Evolutionary conservation across 1,140 invertebrate species (phyloP), one percentile per base, ranked within the genome.

Genomic region (Acyrthosiphon pisum): DNA sequence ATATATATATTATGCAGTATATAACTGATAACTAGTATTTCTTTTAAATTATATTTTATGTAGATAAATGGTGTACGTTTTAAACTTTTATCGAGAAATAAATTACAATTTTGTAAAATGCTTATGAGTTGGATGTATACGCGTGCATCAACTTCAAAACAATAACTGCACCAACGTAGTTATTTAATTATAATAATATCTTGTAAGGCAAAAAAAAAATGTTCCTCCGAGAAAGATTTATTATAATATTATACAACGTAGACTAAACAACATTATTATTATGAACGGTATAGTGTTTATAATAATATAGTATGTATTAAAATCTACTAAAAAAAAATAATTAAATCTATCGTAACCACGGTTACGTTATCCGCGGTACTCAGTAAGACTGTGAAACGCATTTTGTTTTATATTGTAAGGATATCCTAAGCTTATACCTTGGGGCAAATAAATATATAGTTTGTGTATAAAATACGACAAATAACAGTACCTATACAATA

Each of bases 31-130:
- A 53, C 50, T 20, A 76, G 60, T 18, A 76, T n/a, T 76, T 76
- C 60, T 76, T 76, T 76, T n/a, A 76, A 76, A n/a, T 76, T 76
- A 76, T 76, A 76, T 18, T n/a, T 76, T 76, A 76, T n/a, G 30
- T 76, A 76, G 60, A 76, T n/a, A 76, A 76, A 76, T 76, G 30
- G 30, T 76, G 26, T 76, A 76, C n/a, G 14, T 76, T 76, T 41
- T 84, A 84, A 44, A 84, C 35, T 26, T 84, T 84, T 84, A 84
- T 84, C 37, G 83, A 41, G 41, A 41, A 41, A 84, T 41, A 41
- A 84, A 84, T 84, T 87, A 87, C 4, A n/a, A 46, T 87, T 87
- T 87, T 46, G 18, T n/a, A 76, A 76, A 76, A 76, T n/a, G 60
- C 60, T 76, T 76, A 6, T n/a, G 14, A n/a, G 60, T 76, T 76